Evolutionary conservation across 2,797 vertebrate genomes (phyloP).

Genomic region (Poecilia velifera): DNA sequence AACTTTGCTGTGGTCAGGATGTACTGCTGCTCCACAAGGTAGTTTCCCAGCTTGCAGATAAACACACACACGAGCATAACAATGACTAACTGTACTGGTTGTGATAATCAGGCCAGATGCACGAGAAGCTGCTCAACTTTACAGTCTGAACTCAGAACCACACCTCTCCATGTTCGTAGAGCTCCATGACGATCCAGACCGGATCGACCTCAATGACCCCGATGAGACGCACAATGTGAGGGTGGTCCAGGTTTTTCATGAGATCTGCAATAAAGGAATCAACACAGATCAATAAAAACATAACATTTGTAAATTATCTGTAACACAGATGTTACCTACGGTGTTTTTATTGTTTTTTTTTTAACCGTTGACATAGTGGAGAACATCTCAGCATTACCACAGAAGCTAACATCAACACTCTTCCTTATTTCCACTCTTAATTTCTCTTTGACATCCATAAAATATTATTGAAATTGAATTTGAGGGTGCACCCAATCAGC

Average conservation of each 20-base stretch:
- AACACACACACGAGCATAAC: neutral
- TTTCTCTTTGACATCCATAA: no score
- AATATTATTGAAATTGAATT: no score
- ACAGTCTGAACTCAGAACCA: constrained; percentile 28
- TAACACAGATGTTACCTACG: neutral
- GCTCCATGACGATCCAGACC: constrained; percentile 96
- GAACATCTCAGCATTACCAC: no score
- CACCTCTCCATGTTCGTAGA: constrained; percentile 92
- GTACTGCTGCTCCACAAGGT: constrained; percentile 84
- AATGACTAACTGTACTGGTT: neutral
- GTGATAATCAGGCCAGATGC: neutral
- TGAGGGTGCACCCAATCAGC: no score
- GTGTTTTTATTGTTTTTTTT: no score
- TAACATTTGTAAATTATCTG: neutral
- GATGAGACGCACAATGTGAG: constrained; percentile 90
- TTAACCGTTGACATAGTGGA: no score
- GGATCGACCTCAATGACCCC: constrained; percentile 91
- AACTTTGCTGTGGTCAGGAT: constrained; percentile 79
- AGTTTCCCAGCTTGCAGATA: constrained; percentile 85
- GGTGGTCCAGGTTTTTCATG: constrained; percentile 93
- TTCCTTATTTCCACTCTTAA: no score
- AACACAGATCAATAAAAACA: neutral
- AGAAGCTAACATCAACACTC: no score
- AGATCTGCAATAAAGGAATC: constrained; percentile 76
- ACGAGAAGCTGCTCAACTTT: neutral